Evolutionary conservation across 2,888 invertebrate species (phyloP), one percentile per base, ranked within the genome.

Genomic region (Thereva unica): DNA sequence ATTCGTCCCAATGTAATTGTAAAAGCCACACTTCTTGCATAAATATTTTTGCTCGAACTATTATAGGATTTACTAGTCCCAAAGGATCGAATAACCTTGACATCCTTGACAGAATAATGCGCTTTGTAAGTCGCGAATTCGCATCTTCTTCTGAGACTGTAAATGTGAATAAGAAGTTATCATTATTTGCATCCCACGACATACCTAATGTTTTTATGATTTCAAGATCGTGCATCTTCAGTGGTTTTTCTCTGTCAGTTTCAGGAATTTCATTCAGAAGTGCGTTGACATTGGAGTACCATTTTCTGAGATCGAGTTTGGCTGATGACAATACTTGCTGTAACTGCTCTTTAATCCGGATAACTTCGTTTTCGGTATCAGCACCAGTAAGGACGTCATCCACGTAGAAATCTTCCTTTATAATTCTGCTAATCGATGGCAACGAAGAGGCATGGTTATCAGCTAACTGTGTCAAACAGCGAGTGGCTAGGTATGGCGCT

Each of bases 371-470:
- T n/a, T 8, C 5, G 5, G 47, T n/a, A 47, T 73, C 61, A 1
- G 59, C 41, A 5, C 70, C 70, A 4, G 69, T 64, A 38, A 72
- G 12, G 4, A 71, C 38, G 23, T 71, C 73, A 57, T 73, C 72
- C 23, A 73, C 68, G 49, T 71, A 71, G 44, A 73, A 72, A 53
- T 70, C 64, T 23, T 45, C 68, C 63, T 61, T 64, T 23, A 72
- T 70, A 10, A 69, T 63, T 40, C 53, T 37, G 47, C 67, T 53
- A 7, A 67, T 68, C 12, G 54, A 37, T 6, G 53, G 53, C 2
- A 1, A 9, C 6, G 23, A 45, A 9, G n/a, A 7, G 54, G 67
- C 47, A 35, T 64, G 4, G 5, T 10, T 9, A 34, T 55, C 55
- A n/a, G 55, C 40, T n/a, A 55, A 23, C 37, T 41, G 40, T n/a